A percentile compares a stretch with the other conserved stretches of the same genome.
phyloP scores from a whole-genome alignment of 2,113 vertebrate species.

The Forbesichthys agassizii region DNA sequence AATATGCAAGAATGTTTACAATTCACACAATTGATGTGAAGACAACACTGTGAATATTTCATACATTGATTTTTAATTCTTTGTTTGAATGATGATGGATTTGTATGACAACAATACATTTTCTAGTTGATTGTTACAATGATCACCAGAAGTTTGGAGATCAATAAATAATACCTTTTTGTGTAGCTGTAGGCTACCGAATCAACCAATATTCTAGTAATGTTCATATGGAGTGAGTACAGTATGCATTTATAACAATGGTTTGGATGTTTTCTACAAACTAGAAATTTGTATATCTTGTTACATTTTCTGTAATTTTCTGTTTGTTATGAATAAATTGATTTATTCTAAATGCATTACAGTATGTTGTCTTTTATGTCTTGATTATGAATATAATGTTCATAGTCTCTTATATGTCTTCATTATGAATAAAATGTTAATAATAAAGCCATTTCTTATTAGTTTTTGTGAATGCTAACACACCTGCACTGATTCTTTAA shows the following conservation, averaged over 20 bases:
- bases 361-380: background rate
- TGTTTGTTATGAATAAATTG: conserved; percentile 75
- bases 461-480: too few species aligned
- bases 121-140: conserved; percentile 19
- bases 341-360: conserved; percentile 51
- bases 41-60: conserved; percentile 71
- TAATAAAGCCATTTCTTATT: too few species aligned
- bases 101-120: conserved; percentile 24
- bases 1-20: conserved; percentile 73
- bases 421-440: too few species aligned
- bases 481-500: too few species aligned
- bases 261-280: conserved; percentile 69
- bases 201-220: conserved; percentile 41
- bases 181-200: conserved; percentile 27
- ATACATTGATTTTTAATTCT: conserved; percentile 47
- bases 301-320: conserved; percentile 71
- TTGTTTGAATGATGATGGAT: conserved; percentile 42
- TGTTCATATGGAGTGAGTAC: conserved; percentile 35
- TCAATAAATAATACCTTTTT: conserved; percentile 15
- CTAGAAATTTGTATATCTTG: conserved; percentile 68
- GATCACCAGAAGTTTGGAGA: conserved; percentile 15
- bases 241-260: conserved; percentile 53
- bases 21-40: conserved; percentile 60
- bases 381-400: too few species aligned
- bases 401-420: too few species aligned